Conservation (phyloP, 1,140 invertebrate genomes). For the Solen grandis region DNA sequence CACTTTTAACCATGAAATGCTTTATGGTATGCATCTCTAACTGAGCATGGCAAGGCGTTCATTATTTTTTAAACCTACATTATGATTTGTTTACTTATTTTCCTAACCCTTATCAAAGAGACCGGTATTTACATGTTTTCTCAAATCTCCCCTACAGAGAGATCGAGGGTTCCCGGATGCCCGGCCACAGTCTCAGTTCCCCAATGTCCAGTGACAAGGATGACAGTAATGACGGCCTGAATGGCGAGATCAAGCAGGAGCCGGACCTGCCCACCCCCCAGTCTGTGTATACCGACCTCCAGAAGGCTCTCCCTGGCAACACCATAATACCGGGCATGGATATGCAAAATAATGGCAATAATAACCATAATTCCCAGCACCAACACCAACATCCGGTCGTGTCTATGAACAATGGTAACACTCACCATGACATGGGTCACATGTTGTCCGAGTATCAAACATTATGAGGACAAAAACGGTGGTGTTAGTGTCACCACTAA, state of each 20-base stretch:
- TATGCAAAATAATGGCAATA: slow-evolving; percentile 50
- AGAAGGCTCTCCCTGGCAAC: slow-evolving; percentile 45
- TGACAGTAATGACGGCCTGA: slow-evolving; percentile 47
- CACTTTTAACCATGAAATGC: too few relatives aligned
- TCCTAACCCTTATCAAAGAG: too few relatives aligned
- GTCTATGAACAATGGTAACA: slow-evolving; percentile 52
- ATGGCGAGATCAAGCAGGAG: slow-evolving; percentile 53
- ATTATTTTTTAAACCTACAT: too few relatives aligned
- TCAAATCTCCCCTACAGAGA: too few relatives aligned
- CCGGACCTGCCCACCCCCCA: slow-evolving; percentile 26
- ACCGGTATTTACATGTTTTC: too few relatives aligned
- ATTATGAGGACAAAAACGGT: slow-evolving; percentile 35
- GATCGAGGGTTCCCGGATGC: neutral
- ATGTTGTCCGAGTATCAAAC: slow-evolving; percentile 53
- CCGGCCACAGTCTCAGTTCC: slow-evolving; percentile 11
- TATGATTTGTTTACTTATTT: too few relatives aligned
- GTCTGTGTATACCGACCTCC: slow-evolving; percentile 51
- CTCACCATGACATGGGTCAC: slow-evolving; percentile 53
- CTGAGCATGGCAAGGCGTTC: too few relatives aligned
- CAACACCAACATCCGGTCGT: slow-evolving; percentile 52
- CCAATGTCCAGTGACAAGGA: slow-evolving; percentile 46
- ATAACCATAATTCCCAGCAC: slow-evolving; percentile 37
- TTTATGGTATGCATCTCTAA: too few relatives aligned
- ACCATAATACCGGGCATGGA: slow-evolving; percentile 42
- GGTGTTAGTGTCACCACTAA: neutral